Base-by-base conservation (phyloP, 2,797 vertebrate species). In the Geotrypetes seraphini region DNA sequence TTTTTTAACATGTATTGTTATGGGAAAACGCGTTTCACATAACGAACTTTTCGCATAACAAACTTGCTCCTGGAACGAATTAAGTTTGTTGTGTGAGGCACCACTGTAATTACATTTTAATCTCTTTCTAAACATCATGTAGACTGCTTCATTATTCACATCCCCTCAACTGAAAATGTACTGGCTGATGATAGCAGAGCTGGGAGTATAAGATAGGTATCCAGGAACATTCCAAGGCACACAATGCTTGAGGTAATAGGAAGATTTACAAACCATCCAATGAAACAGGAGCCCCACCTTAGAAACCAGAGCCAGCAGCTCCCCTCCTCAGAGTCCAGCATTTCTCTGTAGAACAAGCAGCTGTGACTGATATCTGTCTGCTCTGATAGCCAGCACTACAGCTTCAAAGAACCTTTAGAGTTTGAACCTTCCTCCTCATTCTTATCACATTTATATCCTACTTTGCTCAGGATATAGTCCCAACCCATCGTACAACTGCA, bases 391-490 rank as follows among this genome's bases (percentile, higher is more conserved):
- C 63, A 42, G 39, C 28, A 48, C 49, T 41, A 2, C 2, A 3
- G 58, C 69, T 74, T 73, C 67, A 73, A 79, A 77, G 49, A 33
- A 22, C 8, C 26, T 25, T 24, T 47, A 51, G 8, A 0, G n/a
- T 33, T 44, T 51, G 48, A 45, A 44, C 31, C 30, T 50, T 25
- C 36, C 47, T 36, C 11, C 22, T 51, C 12, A 32, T 40, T 50
- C 57, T 64, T 60, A 61, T 66, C 62, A 47, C 34, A 20, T 53
- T 37, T 61, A 17, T 50, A 43, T 39, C 26, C 42, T 39, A 19
- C 22, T 31, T 19, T 36, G 50, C 60, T 57, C 29, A 11, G n/a
- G n/a, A n/a, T 43, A 26, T 33, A 24, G 45, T 55, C 46, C 15
- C 17, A 49, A 28, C 26, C 17, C 12, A 29, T 6, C 6, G 10